These are phyloP conservation scores for Falcunculus frontatus DNA, from an alignment of 2,113 vertebrate species.

Conservation along the genomic window DNA sequence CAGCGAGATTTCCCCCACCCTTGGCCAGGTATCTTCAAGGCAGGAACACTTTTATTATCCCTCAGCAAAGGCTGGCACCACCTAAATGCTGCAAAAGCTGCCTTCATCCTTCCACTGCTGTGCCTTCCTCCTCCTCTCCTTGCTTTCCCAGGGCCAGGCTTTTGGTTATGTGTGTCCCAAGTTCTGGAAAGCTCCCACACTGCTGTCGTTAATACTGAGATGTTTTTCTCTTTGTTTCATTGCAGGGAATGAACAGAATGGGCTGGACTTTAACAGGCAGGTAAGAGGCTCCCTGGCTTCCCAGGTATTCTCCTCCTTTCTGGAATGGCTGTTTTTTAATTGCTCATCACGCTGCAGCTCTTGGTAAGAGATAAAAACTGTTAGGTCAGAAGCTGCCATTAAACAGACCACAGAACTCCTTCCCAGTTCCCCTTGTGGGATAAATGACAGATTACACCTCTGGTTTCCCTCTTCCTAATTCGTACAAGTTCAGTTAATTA, in stretches of 20 bases:
- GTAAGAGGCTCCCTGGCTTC: constrained; percentile 70
- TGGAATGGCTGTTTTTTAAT: background rate
- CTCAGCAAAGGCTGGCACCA: background rate
- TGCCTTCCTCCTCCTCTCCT: background rate
- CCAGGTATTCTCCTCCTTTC: constrained; percentile 5
- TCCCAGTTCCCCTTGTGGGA: background rate
- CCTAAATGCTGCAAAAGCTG: background rate
- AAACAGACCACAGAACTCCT: background rate
- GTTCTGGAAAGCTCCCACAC: background rate
- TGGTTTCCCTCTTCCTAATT: background rate
- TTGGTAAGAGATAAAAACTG: constrained; percentile 14
- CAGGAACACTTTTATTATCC: background rate
- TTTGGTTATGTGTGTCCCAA: background rate
- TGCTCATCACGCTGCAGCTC: background rate
- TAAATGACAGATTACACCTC: background rate
- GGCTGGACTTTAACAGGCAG: constrained; percentile 88
- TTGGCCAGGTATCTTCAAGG: background rate
- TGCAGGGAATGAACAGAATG: constrained; percentile 83
- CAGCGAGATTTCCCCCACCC: background rate
- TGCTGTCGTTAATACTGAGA: background rate
- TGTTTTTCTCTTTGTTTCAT: constrained; percentile 39
- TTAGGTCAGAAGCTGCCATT: background rate
- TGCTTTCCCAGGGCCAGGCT: background rate
- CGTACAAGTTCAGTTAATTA: background rate
- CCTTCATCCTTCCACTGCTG: background rate